Evolutionary conservation across 2,888 invertebrate genomes (phyloP).

Genomic region (Tetheella fluctuosa): DNA sequence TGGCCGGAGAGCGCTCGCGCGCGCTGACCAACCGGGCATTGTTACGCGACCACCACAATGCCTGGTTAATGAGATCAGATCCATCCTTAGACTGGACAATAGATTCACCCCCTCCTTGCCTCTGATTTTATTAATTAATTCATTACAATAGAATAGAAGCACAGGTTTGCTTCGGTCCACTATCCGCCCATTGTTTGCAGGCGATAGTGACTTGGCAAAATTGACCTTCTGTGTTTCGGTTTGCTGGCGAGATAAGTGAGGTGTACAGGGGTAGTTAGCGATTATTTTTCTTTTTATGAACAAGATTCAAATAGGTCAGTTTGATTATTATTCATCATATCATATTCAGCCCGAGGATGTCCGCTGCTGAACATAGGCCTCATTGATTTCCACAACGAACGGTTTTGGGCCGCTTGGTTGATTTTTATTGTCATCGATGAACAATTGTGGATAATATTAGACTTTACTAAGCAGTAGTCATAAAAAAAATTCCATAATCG

Average conservation of each 20-base stretch:
- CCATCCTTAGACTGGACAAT: conserved; percentile 76
- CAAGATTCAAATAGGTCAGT: no score
- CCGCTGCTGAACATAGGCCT: no score
- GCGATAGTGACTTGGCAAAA: conserved; percentile 71
- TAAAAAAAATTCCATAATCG: no score
- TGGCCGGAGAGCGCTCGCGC: conserved; percentile 50
- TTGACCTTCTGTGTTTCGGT: conserved; percentile 42
- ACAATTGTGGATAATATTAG: no score
- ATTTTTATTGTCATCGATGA: no score
- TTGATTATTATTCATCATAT: no score
- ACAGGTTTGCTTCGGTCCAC: conserved; percentile 75
- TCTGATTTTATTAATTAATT: conserved; percentile 83
- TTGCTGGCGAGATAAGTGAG: conserved; percentile 2
- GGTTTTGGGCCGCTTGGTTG: no score
- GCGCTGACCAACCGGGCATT: conserved; percentile 56
- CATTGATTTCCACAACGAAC: no score
- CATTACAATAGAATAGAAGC: conserved; percentile 75
- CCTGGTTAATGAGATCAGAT: conserved; percentile 83
- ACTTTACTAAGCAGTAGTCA: no score
- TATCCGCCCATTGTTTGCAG: conserved; percentile 65
- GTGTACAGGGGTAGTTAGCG: background rate
- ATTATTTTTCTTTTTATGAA: conserved; percentile 14
- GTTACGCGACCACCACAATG: conserved; percentile 73
- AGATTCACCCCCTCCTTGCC: conserved; percentile 55
- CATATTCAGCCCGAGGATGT: no score